Evolutionary conservation across 2,113 vertebrate genomes (phyloP).

Genomic region (Callocephalon fimbriatum): DNA sequence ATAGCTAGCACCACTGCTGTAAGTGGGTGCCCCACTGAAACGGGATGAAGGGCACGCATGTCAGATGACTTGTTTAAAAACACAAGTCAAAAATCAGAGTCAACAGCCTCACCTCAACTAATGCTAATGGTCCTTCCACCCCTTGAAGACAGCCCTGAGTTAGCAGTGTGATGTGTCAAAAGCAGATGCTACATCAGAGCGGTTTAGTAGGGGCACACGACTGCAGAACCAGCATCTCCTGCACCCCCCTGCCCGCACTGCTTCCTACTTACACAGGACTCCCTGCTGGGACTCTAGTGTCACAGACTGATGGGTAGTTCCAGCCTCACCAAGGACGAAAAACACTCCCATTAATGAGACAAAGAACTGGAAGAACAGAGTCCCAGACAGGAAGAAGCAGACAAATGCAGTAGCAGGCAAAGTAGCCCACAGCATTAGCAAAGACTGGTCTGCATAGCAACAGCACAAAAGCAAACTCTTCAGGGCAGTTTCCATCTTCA

Average conservation of each 20-base stretch:
- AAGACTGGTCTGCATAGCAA: neutral
- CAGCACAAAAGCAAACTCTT: neutral
- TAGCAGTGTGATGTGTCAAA: neutral
- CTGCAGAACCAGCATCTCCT: neutral
- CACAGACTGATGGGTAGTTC: rapidly evolving
- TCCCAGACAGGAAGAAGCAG: neutral
- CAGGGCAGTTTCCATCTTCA: neutral
- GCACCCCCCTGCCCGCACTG: neutral
- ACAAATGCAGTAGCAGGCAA: neutral
- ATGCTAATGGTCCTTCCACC: rapidly evolving
- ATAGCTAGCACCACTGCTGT: rapidly evolving
- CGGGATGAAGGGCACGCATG: rapidly evolving
- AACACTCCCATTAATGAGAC: neutral
- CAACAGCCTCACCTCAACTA: neutral
- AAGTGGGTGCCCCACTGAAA: neutral
- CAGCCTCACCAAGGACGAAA: neutral
- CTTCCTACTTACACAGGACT: neutral
- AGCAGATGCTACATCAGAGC: neutral
- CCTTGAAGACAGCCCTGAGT: rapidly evolving
- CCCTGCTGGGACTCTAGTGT: neutral
- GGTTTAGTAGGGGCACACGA: rapidly evolving
- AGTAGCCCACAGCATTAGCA: neutral
- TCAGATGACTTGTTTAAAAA: neutral
- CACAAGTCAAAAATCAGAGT: neutral
- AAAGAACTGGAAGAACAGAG: neutral